Base-by-base conservation (phyloP, 1,140 invertebrate species). In the Cotesia chilonis region DNA sequence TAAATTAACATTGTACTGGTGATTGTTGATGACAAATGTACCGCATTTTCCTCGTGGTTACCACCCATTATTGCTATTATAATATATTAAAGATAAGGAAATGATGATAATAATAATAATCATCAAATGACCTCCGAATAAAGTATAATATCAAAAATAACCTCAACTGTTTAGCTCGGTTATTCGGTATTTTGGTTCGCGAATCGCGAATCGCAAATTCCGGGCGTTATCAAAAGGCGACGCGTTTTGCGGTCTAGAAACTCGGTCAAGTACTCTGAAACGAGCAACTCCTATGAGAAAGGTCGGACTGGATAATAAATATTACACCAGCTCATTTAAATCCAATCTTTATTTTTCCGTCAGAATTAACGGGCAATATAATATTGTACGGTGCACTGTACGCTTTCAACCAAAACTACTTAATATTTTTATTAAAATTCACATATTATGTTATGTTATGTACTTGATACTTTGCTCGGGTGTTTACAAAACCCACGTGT, bases 401-500 rank as follows among this genome's bases (percentile, higher is more conserved):
- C 41, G 10, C 10, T 47, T 47, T 47, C 41, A 10, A 12, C 7
- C 28, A 59, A 12, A 3, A 28, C 7, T 61, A 35, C 60, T 61
- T 35, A 35, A 17, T 20, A 57, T 17, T 6, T 20, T 57, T 20
- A 57, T 17, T 57, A 57, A 57, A 17, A 57, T 20, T 20, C 54
- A 14, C 54, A 57, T 57, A 2, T 52, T 52, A 3, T 9, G n/a
- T n/a, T 52, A 47, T 9, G 5, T 47, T 47, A 47, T 47, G 6
- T 47, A 47, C 2, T 52, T 52, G 10, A 47, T 47, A 9, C 0
- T 47, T 41, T 41, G 28, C 28, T 1, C 28, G 28, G 1, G 28
- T 14, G 9, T 14, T 57, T 6, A 64, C 63, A 72, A 68, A 72
- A 72, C 64, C 57, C 55, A 60, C 63, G 71, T 75, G 78, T 78